Evolutionary conservation across 1,140 invertebrate genomes (phyloP).

Genomic region (Papilio polytes): DNA sequence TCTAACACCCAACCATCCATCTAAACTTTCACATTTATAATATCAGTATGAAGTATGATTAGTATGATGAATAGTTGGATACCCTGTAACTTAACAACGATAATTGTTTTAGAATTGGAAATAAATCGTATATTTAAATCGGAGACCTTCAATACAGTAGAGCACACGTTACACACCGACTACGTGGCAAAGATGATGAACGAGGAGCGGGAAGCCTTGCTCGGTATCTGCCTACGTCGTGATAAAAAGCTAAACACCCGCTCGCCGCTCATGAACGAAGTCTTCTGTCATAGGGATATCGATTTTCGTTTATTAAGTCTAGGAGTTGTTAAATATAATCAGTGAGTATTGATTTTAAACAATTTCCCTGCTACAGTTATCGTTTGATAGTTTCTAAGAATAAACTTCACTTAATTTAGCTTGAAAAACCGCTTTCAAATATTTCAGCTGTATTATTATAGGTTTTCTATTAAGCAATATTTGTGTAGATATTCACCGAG

Average conservation of each 20-base stretch:
- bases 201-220: constrained; percentile 63
- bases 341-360: constrained; percentile 58
- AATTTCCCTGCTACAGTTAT: background rate
- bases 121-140: constrained; percentile 85
- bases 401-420: too few relatives aligned
- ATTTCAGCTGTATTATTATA: background rate
- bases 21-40: too few relatives aligned
- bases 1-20: too few relatives aligned
- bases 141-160: constrained; percentile 83
- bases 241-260: constrained; percentile 71
- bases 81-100: background rate
- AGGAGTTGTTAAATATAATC: constrained; percentile 67
- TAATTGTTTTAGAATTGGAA: constrained; percentile 82
- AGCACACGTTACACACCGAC: constrained; percentile 69
- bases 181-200: constrained; percentile 65
- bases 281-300: constrained; percentile 71
- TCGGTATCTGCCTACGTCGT: constrained; percentile 65
- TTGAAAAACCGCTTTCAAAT: too few relatives aligned
- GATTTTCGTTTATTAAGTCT: constrained; percentile 74
- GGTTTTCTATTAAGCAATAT: background rate
- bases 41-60: too few relatives aligned
- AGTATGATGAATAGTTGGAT: background rate
- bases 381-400: background rate
- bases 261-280: constrained; percentile 76
- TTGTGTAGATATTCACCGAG: constrained; percentile 46